Conservation (phyloP, 2,888 invertebrate genomes). For the Rambutsinella grinnellia region DNA sequence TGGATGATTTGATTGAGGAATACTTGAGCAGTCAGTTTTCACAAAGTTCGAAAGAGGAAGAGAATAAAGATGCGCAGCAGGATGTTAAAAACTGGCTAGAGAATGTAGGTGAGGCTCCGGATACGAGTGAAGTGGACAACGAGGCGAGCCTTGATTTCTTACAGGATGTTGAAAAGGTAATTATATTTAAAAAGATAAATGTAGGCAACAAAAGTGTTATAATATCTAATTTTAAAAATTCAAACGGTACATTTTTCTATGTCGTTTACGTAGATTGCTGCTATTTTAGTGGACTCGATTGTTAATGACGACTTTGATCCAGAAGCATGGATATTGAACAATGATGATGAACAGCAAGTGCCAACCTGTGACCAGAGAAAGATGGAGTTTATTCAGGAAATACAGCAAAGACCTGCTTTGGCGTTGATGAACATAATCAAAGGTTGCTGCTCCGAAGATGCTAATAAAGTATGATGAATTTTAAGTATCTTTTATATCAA, state of each 20-base stretch:
- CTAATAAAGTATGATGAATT: neutral
- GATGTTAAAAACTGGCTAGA: slow-evolving; percentile 17
- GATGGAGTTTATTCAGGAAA: neutral
- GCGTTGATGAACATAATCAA: slow-evolving; percentile 11
- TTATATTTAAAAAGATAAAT: too few relatives aligned
- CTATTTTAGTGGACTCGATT: neutral
- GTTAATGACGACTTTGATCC: neutral
- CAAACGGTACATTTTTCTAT: neutral
- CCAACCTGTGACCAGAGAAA: slow-evolving; percentile 1
- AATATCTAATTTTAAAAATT: neutral
- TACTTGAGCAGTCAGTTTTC: slow-evolving; percentile 7
- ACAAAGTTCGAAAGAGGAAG: neutral
- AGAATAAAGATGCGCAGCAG: neutral
- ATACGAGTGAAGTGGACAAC: too few relatives aligned
- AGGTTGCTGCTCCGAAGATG: neutral
- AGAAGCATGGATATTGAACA: neutral
- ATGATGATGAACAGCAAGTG: slow-evolving; percentile 11
- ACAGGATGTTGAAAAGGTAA: slow-evolving; percentile 15
- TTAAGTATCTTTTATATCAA: neutral
- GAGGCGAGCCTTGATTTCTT: neutral
- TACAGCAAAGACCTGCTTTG: neutral
- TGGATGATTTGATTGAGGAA: neutral
- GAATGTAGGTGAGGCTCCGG: neutral
- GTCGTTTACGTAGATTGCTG: slow-evolving; percentile 13
- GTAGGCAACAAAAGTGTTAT: neutral